Percentiles rank a stretch among this genome's conserved stretches.
phyloP scores from a whole-genome alignment of 2,888 invertebrate genomes.

The Uropetala carovei region DNA sequence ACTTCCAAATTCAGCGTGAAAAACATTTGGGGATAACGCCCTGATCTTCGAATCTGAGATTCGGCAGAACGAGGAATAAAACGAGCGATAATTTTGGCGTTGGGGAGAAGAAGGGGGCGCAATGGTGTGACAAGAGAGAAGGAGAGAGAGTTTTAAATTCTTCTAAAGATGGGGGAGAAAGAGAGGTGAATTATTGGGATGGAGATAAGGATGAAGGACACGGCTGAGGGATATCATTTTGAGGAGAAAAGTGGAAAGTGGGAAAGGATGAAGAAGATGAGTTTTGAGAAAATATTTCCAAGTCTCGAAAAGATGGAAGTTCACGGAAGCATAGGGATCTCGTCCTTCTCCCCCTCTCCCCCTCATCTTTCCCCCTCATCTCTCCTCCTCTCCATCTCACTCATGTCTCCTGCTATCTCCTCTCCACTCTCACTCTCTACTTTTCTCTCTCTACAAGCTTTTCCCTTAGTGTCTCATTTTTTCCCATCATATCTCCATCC shows the following conservation, averaged over 20 bases:
- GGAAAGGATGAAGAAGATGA: background rate
- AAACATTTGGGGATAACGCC: background rate
- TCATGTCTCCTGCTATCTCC: conserved; percentile 7
- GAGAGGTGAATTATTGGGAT: conserved; percentile 9
- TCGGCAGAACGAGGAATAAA: background rate
- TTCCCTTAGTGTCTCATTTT: background rate
- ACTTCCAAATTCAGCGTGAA: background rate
- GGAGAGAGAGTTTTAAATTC: background rate
- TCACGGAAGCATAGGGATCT: background rate
- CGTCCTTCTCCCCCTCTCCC: background rate
- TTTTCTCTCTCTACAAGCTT: background rate
- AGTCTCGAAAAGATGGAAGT: background rate
- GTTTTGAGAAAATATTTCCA: background rate
- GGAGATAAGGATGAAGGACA: background rate
- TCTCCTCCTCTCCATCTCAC: background rate
- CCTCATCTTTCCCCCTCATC: background rate
- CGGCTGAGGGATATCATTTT: background rate
- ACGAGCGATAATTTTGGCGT: background rate
- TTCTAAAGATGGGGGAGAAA: background rate
- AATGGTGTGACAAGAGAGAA: no score
- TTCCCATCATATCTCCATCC: background rate
- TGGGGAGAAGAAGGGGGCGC: background rate
- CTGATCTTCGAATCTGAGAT: background rate
- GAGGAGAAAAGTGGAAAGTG: background rate
- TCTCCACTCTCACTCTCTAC: background rate